phyloP scores from a whole-genome alignment of 2,888 invertebrate genomes.

The Rhamphomyia laevipes region DNA sequence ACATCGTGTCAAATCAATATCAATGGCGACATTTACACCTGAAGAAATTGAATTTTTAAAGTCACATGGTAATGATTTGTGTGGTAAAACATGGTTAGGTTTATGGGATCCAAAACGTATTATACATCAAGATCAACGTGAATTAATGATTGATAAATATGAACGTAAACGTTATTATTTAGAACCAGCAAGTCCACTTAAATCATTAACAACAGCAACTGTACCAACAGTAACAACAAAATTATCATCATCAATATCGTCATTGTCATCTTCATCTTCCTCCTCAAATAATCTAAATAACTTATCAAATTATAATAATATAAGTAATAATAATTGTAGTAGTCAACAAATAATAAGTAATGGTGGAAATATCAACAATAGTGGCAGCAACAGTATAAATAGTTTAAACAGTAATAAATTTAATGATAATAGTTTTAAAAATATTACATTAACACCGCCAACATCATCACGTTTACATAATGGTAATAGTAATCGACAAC shows the following conservation, averaged over 20 bases:
- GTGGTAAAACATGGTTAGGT: conserved; percentile 86
- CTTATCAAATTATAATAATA: conserved; percentile 5
- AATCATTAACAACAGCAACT: conserved; percentile 33
- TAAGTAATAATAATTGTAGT: conserved; percentile 2
- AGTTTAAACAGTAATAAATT: conserved; percentile 11
- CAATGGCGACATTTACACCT: conserved; percentile 93
- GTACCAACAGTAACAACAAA: conserved; percentile 23
- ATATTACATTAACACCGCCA: conserved; percentile 34
- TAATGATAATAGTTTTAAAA: conserved; percentile 20
- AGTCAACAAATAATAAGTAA: neutral
- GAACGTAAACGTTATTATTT: conserved; percentile 65
- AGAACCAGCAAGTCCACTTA: conserved; percentile 38
- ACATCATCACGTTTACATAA: conserved; percentile 29
- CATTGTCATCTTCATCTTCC: conserved; percentile 11
- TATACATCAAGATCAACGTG: conserved; percentile 83
- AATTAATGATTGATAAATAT: conserved; percentile 90
- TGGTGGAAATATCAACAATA: conserved; percentile 4
- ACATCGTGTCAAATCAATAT: conserved; percentile 95
- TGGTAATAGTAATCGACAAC: conserved; percentile 27
- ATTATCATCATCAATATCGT: conserved; percentile 7
- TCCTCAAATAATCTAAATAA: conserved; percentile 12
- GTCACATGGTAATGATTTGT: conserved; percentile 85
- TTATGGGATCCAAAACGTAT: conserved; percentile 71
- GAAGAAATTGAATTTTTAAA: conserved; percentile 90
- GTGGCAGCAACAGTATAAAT: conserved; percentile 11